Conservation (phyloP, 2,888 invertebrate species). For the Pachycephus smyrnensis region DNA sequence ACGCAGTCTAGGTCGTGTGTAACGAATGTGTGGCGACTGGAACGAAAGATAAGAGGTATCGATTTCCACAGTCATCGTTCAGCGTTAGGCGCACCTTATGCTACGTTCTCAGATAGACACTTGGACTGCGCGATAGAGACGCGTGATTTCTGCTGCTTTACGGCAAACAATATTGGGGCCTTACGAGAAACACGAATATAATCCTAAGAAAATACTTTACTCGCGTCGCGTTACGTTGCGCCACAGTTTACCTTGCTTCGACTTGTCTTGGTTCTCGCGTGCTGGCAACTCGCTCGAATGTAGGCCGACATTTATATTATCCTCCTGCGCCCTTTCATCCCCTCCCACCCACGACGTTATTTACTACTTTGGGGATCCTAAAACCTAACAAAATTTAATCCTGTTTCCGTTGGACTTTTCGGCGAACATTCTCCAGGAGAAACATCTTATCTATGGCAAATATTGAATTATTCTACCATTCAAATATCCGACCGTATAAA, state of each 20-base stretch:
- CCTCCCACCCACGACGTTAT: conserved; percentile 9
- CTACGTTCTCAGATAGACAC: neutral
- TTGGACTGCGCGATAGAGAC: neutral
- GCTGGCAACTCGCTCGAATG: conserved; percentile 23
- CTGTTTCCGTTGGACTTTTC: neutral
- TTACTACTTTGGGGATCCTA: conserved; percentile 8
- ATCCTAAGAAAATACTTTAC: neutral
- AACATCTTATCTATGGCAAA: neutral
- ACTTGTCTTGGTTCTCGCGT: conserved; percentile 15
- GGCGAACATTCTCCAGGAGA: neutral
- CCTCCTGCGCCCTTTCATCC: conserved; percentile 24
- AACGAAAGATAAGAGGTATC: neutral
- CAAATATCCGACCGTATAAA: neutral
- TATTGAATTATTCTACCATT: neutral
- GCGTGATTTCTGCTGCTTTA: neutral
- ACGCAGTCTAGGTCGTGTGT: neutral
- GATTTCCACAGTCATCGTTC: neutral
- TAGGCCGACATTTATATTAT: conserved; percentile 32
- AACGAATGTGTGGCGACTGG: neutral
- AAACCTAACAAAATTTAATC: conserved; percentile 1
- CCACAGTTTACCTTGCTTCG: conserved; percentile 1
- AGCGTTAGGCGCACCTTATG: neutral
- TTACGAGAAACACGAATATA: neutral
- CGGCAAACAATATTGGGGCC: neutral
- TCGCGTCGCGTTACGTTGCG: conserved; percentile 10